Evolutionary conservation across 2,113 vertebrate genomes (phyloP).

Genomic region (Gallinago undulata): DNA sequence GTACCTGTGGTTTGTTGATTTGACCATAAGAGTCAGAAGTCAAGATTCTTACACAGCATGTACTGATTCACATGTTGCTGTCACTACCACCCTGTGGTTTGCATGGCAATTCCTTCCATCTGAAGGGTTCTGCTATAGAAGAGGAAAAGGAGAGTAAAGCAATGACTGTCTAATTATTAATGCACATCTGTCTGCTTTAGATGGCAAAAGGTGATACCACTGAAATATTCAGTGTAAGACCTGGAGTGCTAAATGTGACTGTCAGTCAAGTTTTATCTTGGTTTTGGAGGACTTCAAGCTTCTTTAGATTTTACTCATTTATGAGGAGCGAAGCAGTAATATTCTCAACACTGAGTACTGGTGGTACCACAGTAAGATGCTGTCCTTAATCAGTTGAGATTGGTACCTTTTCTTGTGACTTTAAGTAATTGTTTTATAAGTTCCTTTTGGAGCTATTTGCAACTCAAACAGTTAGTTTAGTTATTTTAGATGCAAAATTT

Average conservation of each 20-base stretch:
- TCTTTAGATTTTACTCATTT: background rate
- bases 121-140: background rate
- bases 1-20: background rate
- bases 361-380: background rate
- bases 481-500: background rate
- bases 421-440: background rate
- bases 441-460: background rate
- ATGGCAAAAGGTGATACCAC: background rate
- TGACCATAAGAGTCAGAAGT: background rate
- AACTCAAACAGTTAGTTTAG: background rate
- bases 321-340: background rate
- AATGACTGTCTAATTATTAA: background rate
- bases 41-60: background rate
- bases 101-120: background rate
- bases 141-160: background rate
- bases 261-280: background rate
- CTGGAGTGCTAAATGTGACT: background rate
- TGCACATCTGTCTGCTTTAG: background rate
- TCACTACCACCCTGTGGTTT: background rate
- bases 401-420: background rate
- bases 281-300: background rate
- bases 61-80: background rate
- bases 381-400: background rate
- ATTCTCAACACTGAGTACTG: background rate
- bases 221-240: background rate